Percentiles rank a stretch among this genome's conserved stretches.
These are phyloP conservation scores for Parnassius smintheus DNA, from an alignment of 2,888 invertebrate genomes.

Conservation along the genomic window DNA sequence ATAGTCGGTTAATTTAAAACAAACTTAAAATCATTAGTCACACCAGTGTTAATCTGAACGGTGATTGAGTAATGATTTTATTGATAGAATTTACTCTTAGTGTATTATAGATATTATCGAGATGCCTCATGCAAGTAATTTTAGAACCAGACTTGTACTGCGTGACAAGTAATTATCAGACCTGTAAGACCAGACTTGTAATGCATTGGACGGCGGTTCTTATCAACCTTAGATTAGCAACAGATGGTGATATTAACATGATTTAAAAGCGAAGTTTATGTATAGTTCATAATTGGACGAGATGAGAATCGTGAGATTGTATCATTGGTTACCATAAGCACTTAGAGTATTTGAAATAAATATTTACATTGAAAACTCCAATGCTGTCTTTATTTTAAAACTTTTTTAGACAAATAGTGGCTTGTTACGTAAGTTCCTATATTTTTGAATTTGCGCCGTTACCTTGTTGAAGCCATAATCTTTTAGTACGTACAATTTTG, in stretches of 20 bases:
- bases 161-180: no score
- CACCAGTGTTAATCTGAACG: conserved; percentile 37
- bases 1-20: conserved; percentile 56
- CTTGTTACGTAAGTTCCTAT: background rate
- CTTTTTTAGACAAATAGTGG: background rate
- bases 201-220: conserved; percentile 52
- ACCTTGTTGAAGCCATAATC: no score
- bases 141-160: conserved; percentile 25
- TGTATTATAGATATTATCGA: conserved; percentile 61
- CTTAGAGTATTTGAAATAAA: conserved; percentile 80
- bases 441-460: no score
- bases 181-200: conserved; percentile 12
- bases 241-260: conserved; percentile 66
- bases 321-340: conserved; percentile 81
- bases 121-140: conserved; percentile 58
- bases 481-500: no score
- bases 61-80: conserved; percentile 40
- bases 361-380: conserved; percentile 68
- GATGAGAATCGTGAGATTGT: conserved; percentile 64
- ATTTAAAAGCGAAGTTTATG: conserved; percentile 55
- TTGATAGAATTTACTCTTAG: conserved; percentile 31
- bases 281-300: conserved; percentile 46
- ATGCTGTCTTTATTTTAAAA: conserved; percentile 36
- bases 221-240: conserved; percentile 40
- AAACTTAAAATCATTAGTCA: conserved; percentile 45